Percentiles rank a stretch among this genome's conserved stretches.
phyloP scores from a whole-genome alignment of 2,797 vertebrate species.

The Micropoecilia bifurca region DNA sequence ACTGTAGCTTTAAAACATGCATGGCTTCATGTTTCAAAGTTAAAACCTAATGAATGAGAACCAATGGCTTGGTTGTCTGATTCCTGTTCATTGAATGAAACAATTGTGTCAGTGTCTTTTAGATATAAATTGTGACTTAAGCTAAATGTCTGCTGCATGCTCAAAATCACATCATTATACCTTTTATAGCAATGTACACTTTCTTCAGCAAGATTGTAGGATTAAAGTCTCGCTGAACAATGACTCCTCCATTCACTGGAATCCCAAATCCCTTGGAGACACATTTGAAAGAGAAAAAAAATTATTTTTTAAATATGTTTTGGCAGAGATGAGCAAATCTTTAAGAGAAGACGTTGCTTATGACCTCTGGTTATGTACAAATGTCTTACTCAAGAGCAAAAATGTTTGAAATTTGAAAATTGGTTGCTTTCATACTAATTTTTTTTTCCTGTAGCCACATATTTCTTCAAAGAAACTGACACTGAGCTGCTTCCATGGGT shows the following conservation, averaged over 20 bases:
- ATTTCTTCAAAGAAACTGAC: not conserved
- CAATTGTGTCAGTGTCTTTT: not conserved
- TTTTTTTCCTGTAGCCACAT: not conserved
- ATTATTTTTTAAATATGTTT: not conserved
- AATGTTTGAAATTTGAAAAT: not conserved
- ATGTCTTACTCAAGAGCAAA: not conserved
- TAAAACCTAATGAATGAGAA: not conserved
- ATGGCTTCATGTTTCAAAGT: not conserved
- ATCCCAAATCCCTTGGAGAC: not conserved
- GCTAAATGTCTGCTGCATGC: not conserved
- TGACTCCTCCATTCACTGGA: not conserved
- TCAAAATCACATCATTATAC: not conserved
- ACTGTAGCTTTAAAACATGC: not conserved
- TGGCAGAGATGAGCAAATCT: not conserved
- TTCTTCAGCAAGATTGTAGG: not conserved
- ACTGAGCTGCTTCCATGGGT: not conserved
- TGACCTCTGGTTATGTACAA: not conserved
- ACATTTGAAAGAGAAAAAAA: not conserved
- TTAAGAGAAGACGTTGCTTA: not conserved
- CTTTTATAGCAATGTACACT: not conserved
- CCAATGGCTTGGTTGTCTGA: not conserved
- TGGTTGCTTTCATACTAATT: not conserved
- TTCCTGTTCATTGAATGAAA: not conserved
- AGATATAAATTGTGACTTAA: not conserved
- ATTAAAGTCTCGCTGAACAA: not conserved